phyloP scores from a whole-genome alignment of 1,140 invertebrate genomes.

The Alviniconcha marisindica region DNA sequence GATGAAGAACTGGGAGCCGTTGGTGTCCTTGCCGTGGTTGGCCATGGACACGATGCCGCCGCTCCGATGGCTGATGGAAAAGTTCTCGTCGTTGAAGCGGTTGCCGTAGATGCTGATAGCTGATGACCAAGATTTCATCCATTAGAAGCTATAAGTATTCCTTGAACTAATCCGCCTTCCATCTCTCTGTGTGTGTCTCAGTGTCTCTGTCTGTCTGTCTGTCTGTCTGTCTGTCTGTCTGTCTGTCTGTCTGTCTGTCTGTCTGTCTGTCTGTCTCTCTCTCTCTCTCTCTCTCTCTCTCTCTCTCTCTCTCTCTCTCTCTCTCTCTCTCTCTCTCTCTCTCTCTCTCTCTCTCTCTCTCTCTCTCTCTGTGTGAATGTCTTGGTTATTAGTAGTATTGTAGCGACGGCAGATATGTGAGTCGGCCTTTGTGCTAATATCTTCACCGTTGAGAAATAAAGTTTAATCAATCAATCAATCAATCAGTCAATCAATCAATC shows the following conservation, averaged over 20 bases:
- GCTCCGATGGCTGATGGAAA: slow-evolving; percentile 64
- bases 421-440: too few species aligned
- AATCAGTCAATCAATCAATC: too few species aligned
- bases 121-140: slow-evolving; percentile 66
- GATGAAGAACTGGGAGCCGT: slow-evolving; percentile 77
- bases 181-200: not conserved
- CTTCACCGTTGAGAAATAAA: too few species aligned
- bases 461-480: too few species aligned
- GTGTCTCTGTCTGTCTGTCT: not conserved
- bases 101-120: slow-evolving; percentile 94
- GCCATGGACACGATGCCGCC: slow-evolving; percentile 72
- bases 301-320: slow-evolving; percentile 5
- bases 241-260: slow-evolving; percentile 2
- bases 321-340: too few species aligned
- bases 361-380: too few species aligned
- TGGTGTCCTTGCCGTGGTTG: slow-evolving; percentile 73
- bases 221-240: not conserved
- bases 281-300: slow-evolving; percentile 19
- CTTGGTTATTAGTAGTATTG: too few species aligned
- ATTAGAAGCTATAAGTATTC: too few species aligned
- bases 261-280: not conserved
- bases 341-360: too few species aligned
- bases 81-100: slow-evolving; percentile 81
- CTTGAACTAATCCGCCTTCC: too few species aligned
- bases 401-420: too few species aligned